Conservation (phyloP, 2,797 vertebrate species). For the Anableps anableps region DNA sequence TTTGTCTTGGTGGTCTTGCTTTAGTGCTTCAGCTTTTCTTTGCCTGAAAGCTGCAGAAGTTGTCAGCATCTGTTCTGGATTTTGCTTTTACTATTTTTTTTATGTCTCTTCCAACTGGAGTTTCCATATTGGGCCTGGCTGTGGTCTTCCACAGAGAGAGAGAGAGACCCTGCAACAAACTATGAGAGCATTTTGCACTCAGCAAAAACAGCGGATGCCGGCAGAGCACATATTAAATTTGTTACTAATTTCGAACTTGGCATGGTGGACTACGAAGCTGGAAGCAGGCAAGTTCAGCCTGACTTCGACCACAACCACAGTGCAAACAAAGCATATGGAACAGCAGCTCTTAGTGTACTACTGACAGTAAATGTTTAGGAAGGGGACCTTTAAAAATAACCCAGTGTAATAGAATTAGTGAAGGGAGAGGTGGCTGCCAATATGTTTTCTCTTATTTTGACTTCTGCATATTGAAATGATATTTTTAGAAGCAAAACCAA, state of each 20-base stretch:
- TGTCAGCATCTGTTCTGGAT: constrained; percentile 81
- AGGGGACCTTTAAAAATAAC: constrained; percentile 82
- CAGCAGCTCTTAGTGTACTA: constrained; percentile 81
- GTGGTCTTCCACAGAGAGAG: constrained; percentile 79
- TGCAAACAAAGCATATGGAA: constrained; percentile 88
- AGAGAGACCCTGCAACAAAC: constrained; percentile 85
- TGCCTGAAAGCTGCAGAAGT: constrained; percentile 58
- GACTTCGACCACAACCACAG: constrained; percentile 86
- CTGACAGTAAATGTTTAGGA: constrained; percentile 84
- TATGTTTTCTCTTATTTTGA: constrained; percentile 48
- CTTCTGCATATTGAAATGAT: constrained; percentile 61
- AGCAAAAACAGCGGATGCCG: constrained; percentile 84
- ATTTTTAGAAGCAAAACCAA: constrained; percentile 44
- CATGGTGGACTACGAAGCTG: constrained; percentile 82
- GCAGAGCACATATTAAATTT: constrained; percentile 89
- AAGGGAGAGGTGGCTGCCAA: constrained; percentile 67
- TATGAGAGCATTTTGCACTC: constrained; percentile 85
- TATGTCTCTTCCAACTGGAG: constrained; percentile 69
- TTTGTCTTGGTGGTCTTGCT: constrained; percentile 68
- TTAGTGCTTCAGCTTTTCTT: constrained; percentile 52
- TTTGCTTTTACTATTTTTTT: constrained; percentile 54
- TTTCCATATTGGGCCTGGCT: constrained; percentile 85
- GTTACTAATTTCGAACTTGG: constrained; percentile 95
- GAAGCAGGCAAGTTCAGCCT: constrained; percentile 80
- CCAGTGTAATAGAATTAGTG: constrained; percentile 80